These are phyloP conservation scores for Holcopasites calliopsidis DNA, from an alignment of 1,140 invertebrate genomes.

Conservation along the genomic window DNA sequence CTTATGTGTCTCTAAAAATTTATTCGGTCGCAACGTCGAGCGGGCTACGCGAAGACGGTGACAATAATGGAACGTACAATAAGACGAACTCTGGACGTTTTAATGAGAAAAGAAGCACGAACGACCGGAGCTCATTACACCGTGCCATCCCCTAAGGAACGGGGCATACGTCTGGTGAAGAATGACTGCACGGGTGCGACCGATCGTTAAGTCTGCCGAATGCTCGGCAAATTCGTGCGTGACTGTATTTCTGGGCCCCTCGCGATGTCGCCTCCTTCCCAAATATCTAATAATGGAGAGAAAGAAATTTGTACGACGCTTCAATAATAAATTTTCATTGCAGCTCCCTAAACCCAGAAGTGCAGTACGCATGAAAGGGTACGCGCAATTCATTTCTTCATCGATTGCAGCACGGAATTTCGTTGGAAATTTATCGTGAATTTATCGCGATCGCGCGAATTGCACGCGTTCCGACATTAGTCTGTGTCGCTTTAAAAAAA, in stretches of 20 bases:
- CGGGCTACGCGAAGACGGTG: slow-evolving; percentile 15
- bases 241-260: slow-evolving; percentile 19
- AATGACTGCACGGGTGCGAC: slow-evolving; percentile 35
- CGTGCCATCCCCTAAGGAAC: slow-evolving; percentile 41
- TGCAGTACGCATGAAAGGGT: too few species aligned
- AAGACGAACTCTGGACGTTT: slow-evolving; percentile 52
- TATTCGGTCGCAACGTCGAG: neutral
- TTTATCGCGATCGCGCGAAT: too few species aligned
- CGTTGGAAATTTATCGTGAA: too few species aligned
- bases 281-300: neutral
- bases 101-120: slow-evolving; percentile 51
- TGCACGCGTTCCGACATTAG: neutral
- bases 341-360: neutral
- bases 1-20: too few species aligned
- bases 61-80: slow-evolving; percentile 48
- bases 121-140: slow-evolving; percentile 44
- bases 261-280: neutral
- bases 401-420: too few species aligned
- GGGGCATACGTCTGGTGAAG: slow-evolving; percentile 26
- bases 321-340: neutral
- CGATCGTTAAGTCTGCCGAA: slow-evolving; percentile 47
- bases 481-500: neutral
- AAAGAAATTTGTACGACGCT: neutral
- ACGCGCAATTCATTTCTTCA: too few species aligned
- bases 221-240: slow-evolving; percentile 29